phyloP scores from a whole-genome alignment of 1,140 invertebrate genomes.

The Drosophila nebulosa region DNA sequence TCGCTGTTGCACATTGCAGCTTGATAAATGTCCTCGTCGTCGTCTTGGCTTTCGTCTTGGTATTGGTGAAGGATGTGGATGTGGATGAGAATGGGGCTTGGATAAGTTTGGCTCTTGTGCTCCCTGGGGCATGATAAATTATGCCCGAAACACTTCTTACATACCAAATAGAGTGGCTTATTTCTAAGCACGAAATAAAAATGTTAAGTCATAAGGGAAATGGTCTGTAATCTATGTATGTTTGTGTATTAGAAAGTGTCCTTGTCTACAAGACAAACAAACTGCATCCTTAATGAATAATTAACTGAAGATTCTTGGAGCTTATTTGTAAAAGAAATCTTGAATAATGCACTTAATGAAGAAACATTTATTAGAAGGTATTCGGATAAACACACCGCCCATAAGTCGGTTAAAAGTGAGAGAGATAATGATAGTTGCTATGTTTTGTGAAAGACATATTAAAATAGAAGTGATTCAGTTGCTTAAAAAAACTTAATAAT shows the following conservation, averaged over 20 bases:
- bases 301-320: not conserved
- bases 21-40: slow-evolving; percentile 62
- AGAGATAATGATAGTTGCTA: no score
- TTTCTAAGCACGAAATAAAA: slow-evolving; percentile 8
- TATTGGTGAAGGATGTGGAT: slow-evolving; percentile 24
- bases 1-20: slow-evolving; percentile 37
- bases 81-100: not conserved
- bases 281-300: not conserved
- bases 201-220: not conserved
- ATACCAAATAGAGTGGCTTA: slow-evolving; percentile 24
- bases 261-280: not conserved
- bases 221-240: not conserved
- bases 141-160: slow-evolving; percentile 37
- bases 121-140: slow-evolving; percentile 67
- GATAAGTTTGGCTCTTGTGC: not conserved
- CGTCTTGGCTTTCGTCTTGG: slow-evolving; percentile 3
- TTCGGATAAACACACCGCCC: no score
- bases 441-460: no score
- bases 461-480: no score
- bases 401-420: no score
- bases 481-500: no score
- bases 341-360: no score
- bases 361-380: no score
- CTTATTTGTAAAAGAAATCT: no score
- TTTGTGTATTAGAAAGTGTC: not conserved